Evolutionary conservation across 2,113 vertebrate genomes (phyloP), one percentile per base, ranked within the genome.

Genomic region (Ammodytes dubius): DNA sequence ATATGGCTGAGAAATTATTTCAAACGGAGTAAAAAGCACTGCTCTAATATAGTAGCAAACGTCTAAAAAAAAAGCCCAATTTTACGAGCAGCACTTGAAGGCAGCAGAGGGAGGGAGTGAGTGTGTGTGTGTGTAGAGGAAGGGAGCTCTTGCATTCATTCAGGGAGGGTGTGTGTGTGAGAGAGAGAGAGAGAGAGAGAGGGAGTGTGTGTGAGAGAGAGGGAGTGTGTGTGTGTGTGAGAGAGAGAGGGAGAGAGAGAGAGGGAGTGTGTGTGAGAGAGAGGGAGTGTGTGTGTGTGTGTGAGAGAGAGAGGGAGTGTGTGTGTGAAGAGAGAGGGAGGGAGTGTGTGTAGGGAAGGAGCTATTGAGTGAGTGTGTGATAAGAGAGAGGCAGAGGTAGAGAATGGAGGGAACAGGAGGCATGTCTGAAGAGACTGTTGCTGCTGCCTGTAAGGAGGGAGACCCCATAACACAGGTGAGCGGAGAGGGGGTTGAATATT

Each of bases 391-490:
- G 27, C 2, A 27, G 27, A 27, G 27, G 1, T 27, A 27, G 27
- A 70, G 70, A 76, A 91, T 91, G 88, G 81, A 9, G 58, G 15
- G 0, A 2, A 0, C 0, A 27, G 82, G 64, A 4, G 85, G 69
- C 4, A 74, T 88, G 59, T 52, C 71, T 0, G 88, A 91, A 3
- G 68, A 81, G 17, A 70, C 59, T 0, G 81, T 12, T 39, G 1
- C 59, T 1, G 70, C 49, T 0, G 88, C 81, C 59, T 92, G 91
- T 27, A 76, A 73, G 4, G 77, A 92, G 1, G 83, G 85, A 12
- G 47, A 75, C 1, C 17, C 87, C 56, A 78, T 87, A 74, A 91
- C 85, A 5, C 49, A 69, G 87, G 90, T 88, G 9, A 76, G 4
- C 0, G 14, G 27, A 27, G n/a, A 7, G 5, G 17, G 1, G 39